phyloP scores from a whole-genome alignment of 2,888 invertebrate species.

The Thelaira solivaga region DNA sequence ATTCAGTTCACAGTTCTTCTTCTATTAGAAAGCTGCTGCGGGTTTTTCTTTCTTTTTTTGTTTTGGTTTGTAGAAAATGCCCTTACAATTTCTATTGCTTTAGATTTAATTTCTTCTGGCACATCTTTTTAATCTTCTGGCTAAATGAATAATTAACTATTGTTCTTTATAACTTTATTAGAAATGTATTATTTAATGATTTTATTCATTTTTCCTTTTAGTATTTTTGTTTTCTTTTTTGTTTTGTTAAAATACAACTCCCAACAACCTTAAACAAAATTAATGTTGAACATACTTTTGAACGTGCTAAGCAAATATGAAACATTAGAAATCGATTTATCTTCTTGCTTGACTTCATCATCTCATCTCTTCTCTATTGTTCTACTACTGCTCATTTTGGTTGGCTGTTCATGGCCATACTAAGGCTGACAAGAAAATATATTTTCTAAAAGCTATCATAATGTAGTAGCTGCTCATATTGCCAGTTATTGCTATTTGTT shows the following conservation, averaged over 20 bases:
- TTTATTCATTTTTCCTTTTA: background rate
- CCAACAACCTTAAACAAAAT: conserved; percentile 16
- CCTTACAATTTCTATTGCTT: too few relatives aligned
- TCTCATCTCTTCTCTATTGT: background rate
- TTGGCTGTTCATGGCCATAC: background rate
- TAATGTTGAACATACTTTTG: conserved; percentile 40
- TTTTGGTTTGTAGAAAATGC: too few relatives aligned
- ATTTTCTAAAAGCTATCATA: too few relatives aligned
- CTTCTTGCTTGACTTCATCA: conserved; percentile 62
- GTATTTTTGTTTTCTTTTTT: too few relatives aligned
- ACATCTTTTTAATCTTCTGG: too few relatives aligned
- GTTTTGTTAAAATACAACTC: too few relatives aligned
- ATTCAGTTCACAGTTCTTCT: too few relatives aligned
- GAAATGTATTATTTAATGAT: background rate
- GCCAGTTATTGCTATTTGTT: too few relatives aligned
- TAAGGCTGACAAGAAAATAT: background rate
- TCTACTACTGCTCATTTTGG: background rate
- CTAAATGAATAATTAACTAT: too few relatives aligned
- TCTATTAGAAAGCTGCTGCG: too few relatives aligned
- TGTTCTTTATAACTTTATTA: background rate
- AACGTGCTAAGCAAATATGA: conserved; percentile 42
- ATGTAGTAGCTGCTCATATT: background rate
- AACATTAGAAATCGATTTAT: conserved; percentile 75
- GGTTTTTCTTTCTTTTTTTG: too few relatives aligned
- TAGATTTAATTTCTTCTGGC: too few relatives aligned